Evolutionary conservation across 2,888 invertebrate species (phyloP).

Genomic region (Colostygia pectinataria): DNA sequence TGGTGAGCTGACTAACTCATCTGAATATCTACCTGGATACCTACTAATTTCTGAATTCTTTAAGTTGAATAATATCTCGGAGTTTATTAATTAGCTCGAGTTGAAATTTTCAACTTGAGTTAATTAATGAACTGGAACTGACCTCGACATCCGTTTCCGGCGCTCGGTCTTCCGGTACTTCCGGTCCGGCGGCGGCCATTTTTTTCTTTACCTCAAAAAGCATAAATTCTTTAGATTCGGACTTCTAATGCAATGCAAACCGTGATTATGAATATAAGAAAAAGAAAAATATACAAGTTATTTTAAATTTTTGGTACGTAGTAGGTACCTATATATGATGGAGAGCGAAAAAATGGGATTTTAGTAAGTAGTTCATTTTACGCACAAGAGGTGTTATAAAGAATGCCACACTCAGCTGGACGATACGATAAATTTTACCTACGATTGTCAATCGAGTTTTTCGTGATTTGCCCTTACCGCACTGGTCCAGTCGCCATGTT

Average conservation of each 20-base stretch:
- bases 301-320: not conserved
- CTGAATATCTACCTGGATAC: too few species aligned
- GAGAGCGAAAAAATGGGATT: too few species aligned
- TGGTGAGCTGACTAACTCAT: too few species aligned
- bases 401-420: too few species aligned
- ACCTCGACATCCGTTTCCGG: conserved; percentile 34
- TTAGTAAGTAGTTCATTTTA: too few species aligned
- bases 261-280: not conserved
- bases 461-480: too few species aligned
- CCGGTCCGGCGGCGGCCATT: conserved; percentile 27
- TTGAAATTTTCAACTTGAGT: conserved; percentile 25
- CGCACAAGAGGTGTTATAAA: too few species aligned
- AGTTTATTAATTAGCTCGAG: conserved; percentile 10
- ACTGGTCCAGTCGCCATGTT: too few species aligned
- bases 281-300: not conserved
- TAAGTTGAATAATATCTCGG: too few species aligned
- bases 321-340: not conserved
- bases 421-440: too few species aligned
- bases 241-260: not conserved
- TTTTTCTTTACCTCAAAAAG: conserved; percentile 28
- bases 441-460: too few species aligned
- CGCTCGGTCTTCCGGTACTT: conserved; percentile 26
- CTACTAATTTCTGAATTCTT: too few species aligned
- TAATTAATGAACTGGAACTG: conserved; percentile 38
- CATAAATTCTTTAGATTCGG: conserved; percentile 27